A percentile compares a stretch with the other conserved stretches of the same genome.
These are phyloP conservation scores for Danaus plexippus DNA, from an alignment of 1,140 invertebrate genomes.

Conservation along the genomic window DNA sequence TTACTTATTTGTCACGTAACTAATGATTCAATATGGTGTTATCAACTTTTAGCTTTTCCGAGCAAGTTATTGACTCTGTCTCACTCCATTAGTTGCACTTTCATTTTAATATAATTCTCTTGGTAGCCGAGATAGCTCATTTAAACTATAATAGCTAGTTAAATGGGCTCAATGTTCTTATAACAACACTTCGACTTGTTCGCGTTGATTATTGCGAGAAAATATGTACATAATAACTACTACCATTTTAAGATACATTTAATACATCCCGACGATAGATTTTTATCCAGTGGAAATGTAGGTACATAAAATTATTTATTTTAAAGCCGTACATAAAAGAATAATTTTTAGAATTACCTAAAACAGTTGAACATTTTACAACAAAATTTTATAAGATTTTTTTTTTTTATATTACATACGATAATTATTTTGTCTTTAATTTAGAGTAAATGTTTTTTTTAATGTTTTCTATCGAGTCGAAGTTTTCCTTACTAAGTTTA, in stretches of 20 bases:
- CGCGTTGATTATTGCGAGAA: too few species aligned
- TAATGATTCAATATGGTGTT: slow-evolving; percentile 14
- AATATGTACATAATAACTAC: too few species aligned
- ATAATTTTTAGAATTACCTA: too few species aligned
- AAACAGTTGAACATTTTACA: too few species aligned
- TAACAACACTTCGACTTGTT: too few species aligned
- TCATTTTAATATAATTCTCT: slow-evolving; percentile 45
- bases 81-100: slow-evolving; percentile 59
- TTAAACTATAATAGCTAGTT: slow-evolving; percentile 21
- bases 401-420: too few species aligned
- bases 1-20: slow-evolving; percentile 19
- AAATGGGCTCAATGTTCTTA: slow-evolving; percentile 11
- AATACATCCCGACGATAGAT: slow-evolving; percentile 1
- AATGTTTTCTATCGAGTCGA: too few species aligned
- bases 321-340: too few species aligned
- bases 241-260: background rate
- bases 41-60: slow-evolving; percentile 17
- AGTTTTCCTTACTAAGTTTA: slow-evolving; percentile 8
- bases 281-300: slow-evolving; percentile 1
- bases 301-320: too few species aligned
- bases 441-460: too few species aligned
- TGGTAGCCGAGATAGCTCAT: slow-evolving; percentile 19
- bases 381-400: too few species aligned
- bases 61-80: slow-evolving; percentile 12
- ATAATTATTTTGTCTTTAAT: too few species aligned